Conservation (phyloP, 2,888 invertebrate species). For the Lasioglossum malachurum region DNA sequence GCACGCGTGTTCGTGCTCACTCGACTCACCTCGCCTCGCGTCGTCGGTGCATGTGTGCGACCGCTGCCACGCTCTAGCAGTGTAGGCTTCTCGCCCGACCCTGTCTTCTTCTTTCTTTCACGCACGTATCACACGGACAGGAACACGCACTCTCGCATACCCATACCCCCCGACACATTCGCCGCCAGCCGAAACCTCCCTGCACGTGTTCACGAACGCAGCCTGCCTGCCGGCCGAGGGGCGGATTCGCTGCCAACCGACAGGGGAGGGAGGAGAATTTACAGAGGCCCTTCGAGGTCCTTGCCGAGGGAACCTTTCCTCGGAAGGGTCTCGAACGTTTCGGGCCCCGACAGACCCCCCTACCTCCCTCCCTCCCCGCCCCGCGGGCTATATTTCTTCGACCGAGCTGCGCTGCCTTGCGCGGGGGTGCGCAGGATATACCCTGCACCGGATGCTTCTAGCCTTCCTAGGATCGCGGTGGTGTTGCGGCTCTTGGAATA, state of each 20-base stretch:
- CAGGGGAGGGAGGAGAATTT: constrained; percentile 46
- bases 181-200: constrained; percentile 49
- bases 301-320: constrained; percentile 52
- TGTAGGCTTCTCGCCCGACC: not conserved
- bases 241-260: constrained; percentile 54
- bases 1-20: constrained; percentile 10
- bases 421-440: constrained; percentile 28
- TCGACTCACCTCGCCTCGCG: constrained; percentile 14
- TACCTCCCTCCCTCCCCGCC: not conserved
- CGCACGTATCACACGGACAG: not conserved
- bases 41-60: not conserved
- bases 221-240: constrained; percentile 54
- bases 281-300: constrained; percentile 56
- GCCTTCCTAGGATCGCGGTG: not conserved
- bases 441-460: not conserved
- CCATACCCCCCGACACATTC: not conserved
- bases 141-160: constrained; percentile 10
- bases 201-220: constrained; percentile 66
- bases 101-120: constrained; percentile 7
- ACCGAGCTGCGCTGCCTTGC: not conserved
- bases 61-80: not conserved
- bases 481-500: not conserved
- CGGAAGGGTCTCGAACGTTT: constrained; percentile 50
- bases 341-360: not conserved
- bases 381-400: constrained; percentile 19